Conservation (phyloP, 2,797 vertebrate genomes). For the Coregonus sp. region DNA sequence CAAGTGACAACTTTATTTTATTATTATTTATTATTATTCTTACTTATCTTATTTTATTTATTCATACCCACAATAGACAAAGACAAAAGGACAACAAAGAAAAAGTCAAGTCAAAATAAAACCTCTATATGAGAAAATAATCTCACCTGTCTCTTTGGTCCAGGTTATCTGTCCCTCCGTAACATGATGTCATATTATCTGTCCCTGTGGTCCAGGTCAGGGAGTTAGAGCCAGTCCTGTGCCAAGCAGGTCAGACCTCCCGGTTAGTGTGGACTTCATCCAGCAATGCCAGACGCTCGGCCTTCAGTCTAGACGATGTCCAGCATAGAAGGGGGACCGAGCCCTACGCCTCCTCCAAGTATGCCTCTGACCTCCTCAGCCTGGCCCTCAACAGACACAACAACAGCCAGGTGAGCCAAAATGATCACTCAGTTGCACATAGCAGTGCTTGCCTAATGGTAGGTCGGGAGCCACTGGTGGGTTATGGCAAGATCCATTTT, state of each 20-base stretch:
- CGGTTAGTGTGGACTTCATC: constrained; percentile 94
- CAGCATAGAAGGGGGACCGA: constrained; percentile 86
- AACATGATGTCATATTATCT: no score
- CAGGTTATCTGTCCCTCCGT: no score
- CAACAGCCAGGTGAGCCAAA: constrained; percentile 80
- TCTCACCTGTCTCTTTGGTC: no score
- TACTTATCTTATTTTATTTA: no score
- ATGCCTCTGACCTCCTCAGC: constrained; percentile 89
- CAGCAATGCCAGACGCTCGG: constrained; percentile 84
- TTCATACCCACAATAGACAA: no score
- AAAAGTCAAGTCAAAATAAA: no score
- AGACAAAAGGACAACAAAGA: no score
- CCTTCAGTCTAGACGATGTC: constrained; percentile 87
- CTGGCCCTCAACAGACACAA: constrained; percentile 85
- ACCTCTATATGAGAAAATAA: no score
- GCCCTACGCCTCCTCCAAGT: constrained; percentile 97
- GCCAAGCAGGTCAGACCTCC: constrained; percentile 68
- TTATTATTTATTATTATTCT: no score
- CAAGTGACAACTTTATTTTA: no score
- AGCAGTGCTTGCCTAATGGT: not conserved
- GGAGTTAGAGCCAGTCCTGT: constrained; percentile 86
- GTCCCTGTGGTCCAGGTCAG: constrained; percentile 73
- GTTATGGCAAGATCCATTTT: no score
- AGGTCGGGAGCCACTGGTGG: no score
- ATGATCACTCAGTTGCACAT: not conserved